Evolutionary conservation across 2,888 invertebrate species (phyloP).

Genomic region (Cylindroiulus punctatus): DNA sequence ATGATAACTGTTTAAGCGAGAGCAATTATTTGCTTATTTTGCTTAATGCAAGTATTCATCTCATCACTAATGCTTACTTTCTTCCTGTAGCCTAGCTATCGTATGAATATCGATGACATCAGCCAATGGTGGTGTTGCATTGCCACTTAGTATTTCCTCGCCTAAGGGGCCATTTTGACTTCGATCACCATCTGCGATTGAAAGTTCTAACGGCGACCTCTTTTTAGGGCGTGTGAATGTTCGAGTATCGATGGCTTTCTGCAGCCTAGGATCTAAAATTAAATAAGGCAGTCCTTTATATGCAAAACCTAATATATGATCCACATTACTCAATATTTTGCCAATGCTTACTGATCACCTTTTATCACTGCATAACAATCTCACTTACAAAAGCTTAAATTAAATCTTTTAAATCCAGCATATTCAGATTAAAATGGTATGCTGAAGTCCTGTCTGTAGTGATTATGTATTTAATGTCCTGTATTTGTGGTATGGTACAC

Average conservation of each 20-base stretch:
- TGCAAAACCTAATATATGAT: too few relatives aligned
- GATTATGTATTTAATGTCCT: too few relatives aligned
- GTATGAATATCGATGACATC: constrained; percentile 66
- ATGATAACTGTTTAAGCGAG: constrained; percentile 36
- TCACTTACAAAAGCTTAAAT: too few relatives aligned
- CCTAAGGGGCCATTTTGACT: not conserved
- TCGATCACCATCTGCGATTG: constrained; percentile 44
- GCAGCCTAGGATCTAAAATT: not conserved
- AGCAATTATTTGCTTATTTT: not conserved
- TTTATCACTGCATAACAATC: too few relatives aligned
- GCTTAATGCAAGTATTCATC: not conserved
- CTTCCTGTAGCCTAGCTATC: constrained; percentile 66
- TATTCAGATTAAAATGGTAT: too few relatives aligned
- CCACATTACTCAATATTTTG: too few relatives aligned
- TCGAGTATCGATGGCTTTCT: constrained; percentile 62
- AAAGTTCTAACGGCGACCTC: constrained; percentile 47
- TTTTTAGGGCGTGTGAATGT: constrained; percentile 66
- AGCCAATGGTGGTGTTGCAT: constrained; percentile 59
- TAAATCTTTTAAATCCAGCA: too few relatives aligned
- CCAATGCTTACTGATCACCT: too few relatives aligned
- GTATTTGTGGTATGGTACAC: too few relatives aligned
- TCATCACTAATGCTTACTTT: constrained; percentile 63
- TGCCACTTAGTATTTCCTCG: constrained; percentile 1
- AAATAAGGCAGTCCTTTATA: not conserved
- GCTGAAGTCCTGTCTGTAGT: too few relatives aligned